phyloP scores from a whole-genome alignment of 2,888 invertebrate genomes.

The Chouioia cunea region DNA sequence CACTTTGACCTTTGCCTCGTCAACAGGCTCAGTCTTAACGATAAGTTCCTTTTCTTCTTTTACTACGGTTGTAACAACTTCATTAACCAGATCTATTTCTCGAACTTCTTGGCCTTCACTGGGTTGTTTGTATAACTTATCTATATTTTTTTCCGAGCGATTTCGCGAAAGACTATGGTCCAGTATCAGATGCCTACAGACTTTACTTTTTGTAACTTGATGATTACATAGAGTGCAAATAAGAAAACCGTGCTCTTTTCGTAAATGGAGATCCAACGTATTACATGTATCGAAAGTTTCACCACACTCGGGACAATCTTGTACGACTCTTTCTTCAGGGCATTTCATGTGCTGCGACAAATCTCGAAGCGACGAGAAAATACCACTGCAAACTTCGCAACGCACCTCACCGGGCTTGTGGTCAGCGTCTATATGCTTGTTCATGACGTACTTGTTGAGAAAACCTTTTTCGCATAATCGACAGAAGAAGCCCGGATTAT shows the following conservation, averaged over 20 bases:
- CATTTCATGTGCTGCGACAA: constrained; percentile 51
- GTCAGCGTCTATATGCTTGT: constrained; percentile 55
- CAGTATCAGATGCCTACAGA: constrained; percentile 51
- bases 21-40: constrained; percentile 40
- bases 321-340: constrained; percentile 31
- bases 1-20: constrained; percentile 42
- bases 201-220: constrained; percentile 44
- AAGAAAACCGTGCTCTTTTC: constrained; percentile 50
- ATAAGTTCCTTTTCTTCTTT: constrained; percentile 22
- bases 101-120: constrained; percentile 40
- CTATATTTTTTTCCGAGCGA: constrained; percentile 47
- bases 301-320: constrained; percentile 52
- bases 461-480: constrained; percentile 58
- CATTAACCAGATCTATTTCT: constrained; percentile 36
- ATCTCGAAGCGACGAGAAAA: constrained; percentile 46
- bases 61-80: constrained; percentile 24
- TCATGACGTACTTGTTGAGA: constrained; percentile 58
- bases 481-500: constrained; percentile 58
- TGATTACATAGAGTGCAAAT: constrained; percentile 48
- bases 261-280: constrained; percentile 50
- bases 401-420: constrained; percentile 54
- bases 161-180: constrained; percentile 53
- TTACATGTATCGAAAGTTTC: constrained; percentile 47
- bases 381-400: constrained; percentile 50
- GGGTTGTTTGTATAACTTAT: constrained; percentile 36